Evolutionary conservation across 2,888 invertebrate genomes (phyloP).

Genomic region (Metacarcinus magister): DNA sequence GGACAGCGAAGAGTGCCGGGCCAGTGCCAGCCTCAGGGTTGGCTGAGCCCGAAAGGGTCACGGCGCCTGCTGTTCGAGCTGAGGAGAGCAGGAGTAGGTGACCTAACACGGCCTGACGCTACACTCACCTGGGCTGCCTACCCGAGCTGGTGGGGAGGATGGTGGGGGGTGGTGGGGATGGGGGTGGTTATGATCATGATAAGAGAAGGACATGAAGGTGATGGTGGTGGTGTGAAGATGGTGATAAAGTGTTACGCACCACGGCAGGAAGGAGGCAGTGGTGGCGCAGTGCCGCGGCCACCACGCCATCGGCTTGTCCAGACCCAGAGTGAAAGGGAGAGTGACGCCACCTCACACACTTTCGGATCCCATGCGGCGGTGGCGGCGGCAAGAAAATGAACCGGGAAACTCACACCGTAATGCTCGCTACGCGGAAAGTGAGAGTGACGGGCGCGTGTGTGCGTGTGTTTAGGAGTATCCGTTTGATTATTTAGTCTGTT

Average conservation of each 20-base stretch:
- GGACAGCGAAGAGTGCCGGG: neutral
- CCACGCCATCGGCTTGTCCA: neutral
- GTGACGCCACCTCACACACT: conserved; percentile 8
- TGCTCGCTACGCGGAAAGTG: neutral
- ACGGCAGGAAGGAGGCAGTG: neutral
- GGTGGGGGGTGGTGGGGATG: neutral
- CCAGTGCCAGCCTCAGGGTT: neutral
- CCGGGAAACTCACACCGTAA: neutral
- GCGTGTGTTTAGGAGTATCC: neutral
- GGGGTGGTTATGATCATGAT: neutral
- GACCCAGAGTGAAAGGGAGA: neutral
- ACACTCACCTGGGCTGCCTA: neutral
- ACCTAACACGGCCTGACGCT: neutral
- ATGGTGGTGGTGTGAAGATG: neutral
- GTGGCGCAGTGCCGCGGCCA: neutral
- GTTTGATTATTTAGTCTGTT: neutral
- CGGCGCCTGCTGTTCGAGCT: conserved; percentile 38
- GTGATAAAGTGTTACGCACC: neutral
- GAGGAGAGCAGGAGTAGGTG: conserved; percentile 32
- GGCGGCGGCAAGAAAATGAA: neutral
- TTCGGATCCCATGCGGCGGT: neutral
- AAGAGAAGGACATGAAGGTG: neutral
- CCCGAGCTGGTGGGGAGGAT: neutral
- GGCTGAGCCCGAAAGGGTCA: neutral
- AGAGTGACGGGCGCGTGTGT: neutral